Evolutionary conservation across 1,140 invertebrate species (phyloP).

Genomic region (Bombus soroeensis): DNA sequence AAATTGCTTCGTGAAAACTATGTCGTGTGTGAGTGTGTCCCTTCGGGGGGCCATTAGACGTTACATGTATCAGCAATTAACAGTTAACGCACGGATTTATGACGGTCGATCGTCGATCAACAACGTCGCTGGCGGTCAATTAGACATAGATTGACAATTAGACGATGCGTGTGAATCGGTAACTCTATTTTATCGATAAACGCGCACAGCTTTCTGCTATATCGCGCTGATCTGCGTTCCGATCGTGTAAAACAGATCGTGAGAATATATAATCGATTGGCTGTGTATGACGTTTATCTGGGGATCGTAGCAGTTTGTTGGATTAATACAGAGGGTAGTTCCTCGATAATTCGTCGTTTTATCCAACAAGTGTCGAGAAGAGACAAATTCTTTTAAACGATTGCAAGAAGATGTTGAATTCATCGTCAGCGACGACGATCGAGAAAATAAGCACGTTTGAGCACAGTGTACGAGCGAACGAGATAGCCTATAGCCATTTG

Average conservation of each 20-base stretch:
- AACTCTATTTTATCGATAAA: neutral
- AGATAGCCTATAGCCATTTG: too few species aligned
- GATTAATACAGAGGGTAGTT: neutral
- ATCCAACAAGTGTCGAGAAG: too few species aligned
- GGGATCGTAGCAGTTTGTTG: neutral
- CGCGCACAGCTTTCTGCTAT: neutral
- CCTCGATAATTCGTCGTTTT: neutral
- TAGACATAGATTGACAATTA: neutral
- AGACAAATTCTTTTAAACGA: too few species aligned
- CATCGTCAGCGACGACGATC: too few species aligned
- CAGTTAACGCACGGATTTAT: slow-evolving; percentile 15
- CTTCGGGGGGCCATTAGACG: neutral
- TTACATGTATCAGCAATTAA: neutral
- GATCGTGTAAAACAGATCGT: neutral
- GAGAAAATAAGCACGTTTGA: too few species aligned
- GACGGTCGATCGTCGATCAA: slow-evolving; percentile 9
- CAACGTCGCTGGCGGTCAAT: slow-evolving; percentile 1
- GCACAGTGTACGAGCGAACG: accelerated
- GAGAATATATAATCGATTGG: neutral
- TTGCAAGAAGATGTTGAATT: too few species aligned
- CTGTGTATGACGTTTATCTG: neutral
- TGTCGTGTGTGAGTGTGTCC: neutral
- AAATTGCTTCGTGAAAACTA: slow-evolving; percentile 28
- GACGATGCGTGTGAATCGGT: neutral
- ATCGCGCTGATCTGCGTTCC: neutral